Base-by-base conservation (phyloP, 2,888 invertebrate species). In the Arge pagana region DNA sequence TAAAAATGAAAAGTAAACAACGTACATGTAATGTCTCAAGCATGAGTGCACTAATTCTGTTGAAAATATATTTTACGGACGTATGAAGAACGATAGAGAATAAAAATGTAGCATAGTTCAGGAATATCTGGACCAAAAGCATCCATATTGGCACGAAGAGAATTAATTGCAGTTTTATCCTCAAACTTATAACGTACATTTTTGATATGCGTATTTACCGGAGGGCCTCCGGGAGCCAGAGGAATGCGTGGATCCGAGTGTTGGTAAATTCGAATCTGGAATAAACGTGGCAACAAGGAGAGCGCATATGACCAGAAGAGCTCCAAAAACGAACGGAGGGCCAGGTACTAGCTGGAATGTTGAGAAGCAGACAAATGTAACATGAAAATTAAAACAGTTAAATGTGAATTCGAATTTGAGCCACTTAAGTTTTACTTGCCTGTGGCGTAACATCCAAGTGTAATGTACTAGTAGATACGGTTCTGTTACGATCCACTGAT, bases 311-410 rank as follows among this genome's bases (percentile, higher is more conserved):
- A 98, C 98, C 78, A 99, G 85, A 74, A 98, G 82, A 49, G 98
- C 96, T 55, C 99, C 99, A 78, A 98, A 91, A 57, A 98, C 93
- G 79, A 99, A 99, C 10, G 99, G 98, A 52, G 99, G 99, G 1
- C 99, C 99, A 28, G 97, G 97, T 71, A 97, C 87, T 73, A 94
- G 79, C 81, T 91, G 80, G 58, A 79, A 75, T 62, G 61, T n/a
- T n/a, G n/a, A 58, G 28, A 59, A 57, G 52, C 52, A 52, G 28
- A 40, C 8, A 26, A 15, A 8, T 31, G 11, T 7, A n/a, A 15
- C 10, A n/a, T n/a, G n/a, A n/a, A n/a, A n/a, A n/a, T n/a, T n/a
- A n/a, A n/a, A n/a, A n/a, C n/a, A n/a, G n/a, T 60, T 72, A 61
- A 63, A 66, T 69, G 7, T 31, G 11, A 6, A 31, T 10, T 10